Conservation (phyloP, 2,797 vertebrate genomes). For the Mycteria americana region DNA sequence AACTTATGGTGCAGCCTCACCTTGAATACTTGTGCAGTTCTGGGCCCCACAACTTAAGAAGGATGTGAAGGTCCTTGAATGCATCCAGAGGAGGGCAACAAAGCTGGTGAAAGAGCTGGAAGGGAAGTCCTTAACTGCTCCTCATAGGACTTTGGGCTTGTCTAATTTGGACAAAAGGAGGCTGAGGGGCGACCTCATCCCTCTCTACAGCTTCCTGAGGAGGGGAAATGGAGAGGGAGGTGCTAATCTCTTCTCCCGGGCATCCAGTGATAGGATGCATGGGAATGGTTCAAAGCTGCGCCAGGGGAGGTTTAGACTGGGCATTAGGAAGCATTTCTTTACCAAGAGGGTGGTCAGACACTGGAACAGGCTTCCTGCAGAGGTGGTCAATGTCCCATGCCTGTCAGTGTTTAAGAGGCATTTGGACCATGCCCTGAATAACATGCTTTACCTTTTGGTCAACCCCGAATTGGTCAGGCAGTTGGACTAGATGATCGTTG, state of each 20-base stretch:
- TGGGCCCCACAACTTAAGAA: not conserved
- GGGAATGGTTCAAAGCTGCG: not conserved
- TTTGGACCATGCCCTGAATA: not conserved
- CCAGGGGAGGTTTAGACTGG: not conserved
- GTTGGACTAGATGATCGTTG: not conserved
- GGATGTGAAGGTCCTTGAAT: not conserved
- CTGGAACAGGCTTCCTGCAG: not conserved
- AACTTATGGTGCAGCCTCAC: not conserved
- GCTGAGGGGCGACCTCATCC: not conserved
- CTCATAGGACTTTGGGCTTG: not conserved
- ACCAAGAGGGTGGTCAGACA: not conserved
- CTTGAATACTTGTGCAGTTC: not conserved
- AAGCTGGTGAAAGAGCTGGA: not conserved
- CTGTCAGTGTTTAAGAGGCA: not conserved
- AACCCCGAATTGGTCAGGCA: not conserved
- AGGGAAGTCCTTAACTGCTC: too few species aligned
- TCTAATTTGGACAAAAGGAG: not conserved
- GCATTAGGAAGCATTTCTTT: not conserved
- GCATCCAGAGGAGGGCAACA: not conserved
- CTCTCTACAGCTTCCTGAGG: not conserved
- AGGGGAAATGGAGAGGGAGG: too few species aligned
- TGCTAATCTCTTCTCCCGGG: not conserved
- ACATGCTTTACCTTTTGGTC: not conserved
- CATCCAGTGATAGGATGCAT: not conserved
- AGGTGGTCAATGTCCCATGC: not conserved